Evolutionary conservation across 1,140 invertebrate species (phyloP).

Genomic region (Anoplolepis gracilipes): DNA sequence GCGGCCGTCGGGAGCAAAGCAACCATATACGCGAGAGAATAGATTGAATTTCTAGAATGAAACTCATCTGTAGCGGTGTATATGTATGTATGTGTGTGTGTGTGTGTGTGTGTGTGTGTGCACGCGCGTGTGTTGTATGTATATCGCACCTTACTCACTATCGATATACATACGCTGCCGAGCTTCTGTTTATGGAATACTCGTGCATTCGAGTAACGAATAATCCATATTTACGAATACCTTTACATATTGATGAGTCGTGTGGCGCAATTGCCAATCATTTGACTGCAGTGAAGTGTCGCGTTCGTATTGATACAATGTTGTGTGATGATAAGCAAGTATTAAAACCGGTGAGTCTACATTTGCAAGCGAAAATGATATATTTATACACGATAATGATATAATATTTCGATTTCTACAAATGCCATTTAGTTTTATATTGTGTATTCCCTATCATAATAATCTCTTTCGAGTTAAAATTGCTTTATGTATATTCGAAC

Average conservation of each 20-base stretch:
- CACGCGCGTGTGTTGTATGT: not conserved
- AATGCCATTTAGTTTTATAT: not conserved
- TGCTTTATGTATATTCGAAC: too few relatives aligned
- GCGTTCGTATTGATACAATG: not conserved
- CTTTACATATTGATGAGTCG: constrained; percentile 13
- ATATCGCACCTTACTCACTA: constrained; percentile 10
- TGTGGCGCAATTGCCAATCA: not conserved
- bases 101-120: too few relatives aligned
- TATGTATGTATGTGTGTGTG: too few relatives aligned
- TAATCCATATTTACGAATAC: constrained; percentile 33
- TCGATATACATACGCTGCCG: not conserved
- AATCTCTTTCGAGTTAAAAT: too few relatives aligned
- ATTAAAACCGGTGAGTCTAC: not conserved
- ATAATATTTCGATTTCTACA: not conserved
- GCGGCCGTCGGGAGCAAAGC: constrained; percentile 8
- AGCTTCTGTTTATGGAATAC: constrained; percentile 13
- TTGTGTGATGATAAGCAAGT: not conserved
- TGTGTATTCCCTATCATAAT: not conserved
- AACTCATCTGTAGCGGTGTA: too few relatives aligned
- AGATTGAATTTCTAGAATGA: constrained; percentile 29
- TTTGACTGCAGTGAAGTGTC: not conserved
- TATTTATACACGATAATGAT: not conserved
- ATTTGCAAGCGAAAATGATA: not conserved
- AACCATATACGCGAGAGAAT: not conserved
- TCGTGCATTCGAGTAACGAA: not conserved